Conservation (phyloP, 2,113 vertebrate species). For the Atrichornis clamosus region DNA sequence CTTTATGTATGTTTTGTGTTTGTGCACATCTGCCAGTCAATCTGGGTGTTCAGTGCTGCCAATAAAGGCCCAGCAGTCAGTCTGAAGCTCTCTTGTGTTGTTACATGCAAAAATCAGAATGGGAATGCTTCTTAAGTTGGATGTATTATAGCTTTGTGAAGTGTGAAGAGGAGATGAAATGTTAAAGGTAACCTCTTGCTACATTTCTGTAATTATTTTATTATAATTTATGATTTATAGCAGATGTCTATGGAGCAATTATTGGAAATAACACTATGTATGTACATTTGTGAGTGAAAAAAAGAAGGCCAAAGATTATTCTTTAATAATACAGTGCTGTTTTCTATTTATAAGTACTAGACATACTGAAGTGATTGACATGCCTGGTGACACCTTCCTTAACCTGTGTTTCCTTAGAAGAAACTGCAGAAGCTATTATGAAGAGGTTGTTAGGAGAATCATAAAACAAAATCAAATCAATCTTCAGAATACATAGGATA, state of each 20-base stretch:
- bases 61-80: not conserved
- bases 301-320: not conserved
- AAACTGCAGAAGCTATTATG: not conserved
- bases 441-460: not conserved
- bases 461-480: not conserved
- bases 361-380: not conserved
- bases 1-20: not conserved
- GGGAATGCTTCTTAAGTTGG: not conserved
- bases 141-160: not conserved
- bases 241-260: slow-evolving; percentile 3
- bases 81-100: not conserved
- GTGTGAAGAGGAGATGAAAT: slow-evolving; percentile 19
- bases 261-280: slow-evolving; percentile 1
- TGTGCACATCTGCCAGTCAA: not conserved
- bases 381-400: not conserved
- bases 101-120: not conserved
- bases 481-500: not conserved
- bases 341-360: not conserved
- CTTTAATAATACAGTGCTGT: not conserved
- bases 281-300: not conserved
- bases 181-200: not conserved
- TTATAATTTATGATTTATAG: slow-evolving; percentile 10
- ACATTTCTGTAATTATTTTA: slow-evolving; percentile 31
- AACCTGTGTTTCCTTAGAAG: not conserved
- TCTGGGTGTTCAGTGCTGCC: not conserved